Evolutionary conservation across 2,113 vertebrate species (phyloP).

Genomic region (Leiothrix lutea): DNA sequence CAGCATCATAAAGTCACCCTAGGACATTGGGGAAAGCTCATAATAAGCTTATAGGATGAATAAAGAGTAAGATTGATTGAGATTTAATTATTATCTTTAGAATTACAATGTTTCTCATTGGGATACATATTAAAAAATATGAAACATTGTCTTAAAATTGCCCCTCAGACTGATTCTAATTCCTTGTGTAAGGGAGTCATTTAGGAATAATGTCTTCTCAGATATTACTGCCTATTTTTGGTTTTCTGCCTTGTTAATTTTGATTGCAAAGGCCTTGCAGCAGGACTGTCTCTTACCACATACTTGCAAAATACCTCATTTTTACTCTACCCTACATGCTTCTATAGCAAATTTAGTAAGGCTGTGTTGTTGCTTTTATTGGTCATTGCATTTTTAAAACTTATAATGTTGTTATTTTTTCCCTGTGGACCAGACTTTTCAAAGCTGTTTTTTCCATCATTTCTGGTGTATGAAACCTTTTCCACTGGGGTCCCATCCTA

Average conservation of each 20-base stretch:
- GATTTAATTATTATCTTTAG: background rate
- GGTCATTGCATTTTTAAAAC: background rate
- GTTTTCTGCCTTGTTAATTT: background rate
- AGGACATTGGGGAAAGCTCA: background rate
- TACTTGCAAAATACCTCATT: background rate
- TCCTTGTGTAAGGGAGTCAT: background rate
- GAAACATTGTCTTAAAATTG: background rate
- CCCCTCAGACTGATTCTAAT: background rate
- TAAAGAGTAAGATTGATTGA: background rate
- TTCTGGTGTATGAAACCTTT: background rate
- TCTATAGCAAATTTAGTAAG: background rate
- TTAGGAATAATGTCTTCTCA: background rate
- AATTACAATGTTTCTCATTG: background rate
- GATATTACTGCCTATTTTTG: background rate
- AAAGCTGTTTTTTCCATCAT: background rate
- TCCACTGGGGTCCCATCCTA: background rate
- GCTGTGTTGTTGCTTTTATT: background rate
- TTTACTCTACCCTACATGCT: background rate
- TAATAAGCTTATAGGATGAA: background rate
- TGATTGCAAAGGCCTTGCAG: conserved; percentile 1
- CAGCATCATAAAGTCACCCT: background rate
- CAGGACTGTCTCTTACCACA: background rate
- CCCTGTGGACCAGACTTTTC: background rate
- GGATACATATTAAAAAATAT: background rate
- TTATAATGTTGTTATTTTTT: background rate